Evolutionary conservation across 1,140 invertebrate species (phyloP).

Genomic region (Aphelinus atriplicis): DNA sequence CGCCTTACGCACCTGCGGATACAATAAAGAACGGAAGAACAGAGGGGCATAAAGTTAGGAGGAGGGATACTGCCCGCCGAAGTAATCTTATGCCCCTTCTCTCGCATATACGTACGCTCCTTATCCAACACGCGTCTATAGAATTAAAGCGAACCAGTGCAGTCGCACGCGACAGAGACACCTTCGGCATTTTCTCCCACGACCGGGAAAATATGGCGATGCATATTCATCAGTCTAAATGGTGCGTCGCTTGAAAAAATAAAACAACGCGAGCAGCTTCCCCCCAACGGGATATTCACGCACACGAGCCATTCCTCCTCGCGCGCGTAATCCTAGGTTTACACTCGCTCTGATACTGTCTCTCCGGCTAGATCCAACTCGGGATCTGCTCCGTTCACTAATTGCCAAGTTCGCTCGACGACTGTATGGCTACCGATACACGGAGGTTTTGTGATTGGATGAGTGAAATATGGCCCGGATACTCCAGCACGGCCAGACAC

Average conservation of each 20-base stretch:
- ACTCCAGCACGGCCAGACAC: too few species aligned
- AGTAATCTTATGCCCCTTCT: constrained; percentile 21
- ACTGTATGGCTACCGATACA: too few species aligned
- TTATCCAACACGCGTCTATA: neutral
- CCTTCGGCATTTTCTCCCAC: constrained; percentile 10
- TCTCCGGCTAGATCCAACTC: too few species aligned
- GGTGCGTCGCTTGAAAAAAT: neutral
- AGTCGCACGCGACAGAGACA: constrained; percentile 1
- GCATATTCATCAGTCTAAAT: constrained; percentile 30
- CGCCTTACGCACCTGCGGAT: neutral
- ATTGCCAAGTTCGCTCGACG: too few species aligned
- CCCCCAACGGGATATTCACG: constrained; percentile 1
- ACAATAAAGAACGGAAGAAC: constrained; percentile 23
- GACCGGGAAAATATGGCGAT: constrained; percentile 29
- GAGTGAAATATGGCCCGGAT: too few species aligned
- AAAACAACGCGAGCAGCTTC: too few species aligned
- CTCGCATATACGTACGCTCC: constrained; percentile 1
- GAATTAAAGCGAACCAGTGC: too few species aligned
- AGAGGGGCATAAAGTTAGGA: constrained; percentile 19
- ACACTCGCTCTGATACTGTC: neutral
- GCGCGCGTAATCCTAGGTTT: neutral
- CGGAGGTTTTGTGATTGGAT: too few species aligned
- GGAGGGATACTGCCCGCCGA: constrained; percentile 1
- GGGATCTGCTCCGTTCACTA: too few species aligned
- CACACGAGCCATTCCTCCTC: constrained; percentile 7